Evolutionary conservation across 2,888 invertebrate species (phyloP).

Genomic region (Magallana nippona): DNA sequence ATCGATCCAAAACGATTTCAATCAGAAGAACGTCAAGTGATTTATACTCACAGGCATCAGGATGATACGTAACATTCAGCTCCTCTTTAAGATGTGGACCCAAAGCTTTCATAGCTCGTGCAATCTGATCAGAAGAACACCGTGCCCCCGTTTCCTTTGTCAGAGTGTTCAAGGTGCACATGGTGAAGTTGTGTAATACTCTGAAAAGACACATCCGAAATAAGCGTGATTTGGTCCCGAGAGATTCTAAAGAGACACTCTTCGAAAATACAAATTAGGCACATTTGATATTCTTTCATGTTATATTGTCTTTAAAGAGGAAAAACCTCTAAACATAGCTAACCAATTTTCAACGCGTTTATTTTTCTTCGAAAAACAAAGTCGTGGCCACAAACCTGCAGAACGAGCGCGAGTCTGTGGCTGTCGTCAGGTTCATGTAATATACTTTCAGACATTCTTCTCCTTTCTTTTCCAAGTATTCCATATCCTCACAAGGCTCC

Average conservation of each 20-base stretch:
- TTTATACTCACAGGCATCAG: neutral
- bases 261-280: no score
- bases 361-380: neutral
- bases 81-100: neutral
- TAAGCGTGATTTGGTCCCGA: no score
- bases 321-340: no score
- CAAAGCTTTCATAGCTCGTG: neutral
- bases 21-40: neutral
- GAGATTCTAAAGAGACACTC: no score
- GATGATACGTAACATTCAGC: neutral
- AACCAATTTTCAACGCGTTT: no score
- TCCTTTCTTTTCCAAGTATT: neutral
- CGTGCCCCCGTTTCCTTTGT: neutral
- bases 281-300: no score
- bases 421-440: neutral
- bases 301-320: no score
- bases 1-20: no score
- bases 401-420: neutral
- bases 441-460: neutral
- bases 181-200: neutral
- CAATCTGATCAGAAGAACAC: neutral
- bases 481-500: neutral
- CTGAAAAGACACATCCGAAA: neutral
- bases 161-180: neutral
- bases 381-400: neutral